Conservation (phyloP, 2,113 vertebrate species). For the Cinclus cinclus region DNA sequence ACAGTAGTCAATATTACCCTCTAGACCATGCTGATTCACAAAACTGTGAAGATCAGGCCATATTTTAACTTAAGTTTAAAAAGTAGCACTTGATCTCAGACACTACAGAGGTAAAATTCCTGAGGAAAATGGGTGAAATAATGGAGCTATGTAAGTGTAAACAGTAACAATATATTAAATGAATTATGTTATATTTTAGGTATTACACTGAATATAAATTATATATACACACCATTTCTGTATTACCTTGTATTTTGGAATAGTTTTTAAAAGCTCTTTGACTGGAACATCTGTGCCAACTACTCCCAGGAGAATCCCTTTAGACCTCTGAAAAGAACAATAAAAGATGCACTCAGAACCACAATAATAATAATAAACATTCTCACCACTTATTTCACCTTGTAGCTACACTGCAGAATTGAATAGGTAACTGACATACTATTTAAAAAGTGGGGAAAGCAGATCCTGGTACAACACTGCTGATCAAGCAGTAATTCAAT, state of each 20-base stretch:
- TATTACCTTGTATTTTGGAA: slow-evolving; percentile 96
- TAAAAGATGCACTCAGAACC: not conserved
- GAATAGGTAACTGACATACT: not conserved
- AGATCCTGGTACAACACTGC: not conserved
- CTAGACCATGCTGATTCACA: not conserved
- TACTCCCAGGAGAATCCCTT: slow-evolving; percentile 94
- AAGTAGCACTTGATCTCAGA: not conserved
- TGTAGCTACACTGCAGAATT: not conserved
- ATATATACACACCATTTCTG: not conserved
- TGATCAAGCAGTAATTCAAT: not conserved
- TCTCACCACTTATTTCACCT: not conserved
- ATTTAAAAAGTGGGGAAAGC: not conserved
- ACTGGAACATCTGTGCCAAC: slow-evolving; percentile 98
- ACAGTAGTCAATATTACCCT: not conserved
- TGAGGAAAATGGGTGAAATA: not conserved
- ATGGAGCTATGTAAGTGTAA: not conserved
- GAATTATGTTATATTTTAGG: not conserved
- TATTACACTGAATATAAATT: not conserved
- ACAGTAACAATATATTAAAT: not conserved
- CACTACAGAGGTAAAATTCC: not conserved
- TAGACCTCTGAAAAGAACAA: slow-evolving; percentile 83
- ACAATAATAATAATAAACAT: not conserved
- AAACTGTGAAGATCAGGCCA: not conserved
- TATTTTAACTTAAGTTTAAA: not conserved
- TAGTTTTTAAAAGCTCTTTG: slow-evolving; percentile 94